These are phyloP conservation scores for Melitaea athalia DNA, from an alignment of 2,888 invertebrate genomes.

Conservation along the genomic window DNA sequence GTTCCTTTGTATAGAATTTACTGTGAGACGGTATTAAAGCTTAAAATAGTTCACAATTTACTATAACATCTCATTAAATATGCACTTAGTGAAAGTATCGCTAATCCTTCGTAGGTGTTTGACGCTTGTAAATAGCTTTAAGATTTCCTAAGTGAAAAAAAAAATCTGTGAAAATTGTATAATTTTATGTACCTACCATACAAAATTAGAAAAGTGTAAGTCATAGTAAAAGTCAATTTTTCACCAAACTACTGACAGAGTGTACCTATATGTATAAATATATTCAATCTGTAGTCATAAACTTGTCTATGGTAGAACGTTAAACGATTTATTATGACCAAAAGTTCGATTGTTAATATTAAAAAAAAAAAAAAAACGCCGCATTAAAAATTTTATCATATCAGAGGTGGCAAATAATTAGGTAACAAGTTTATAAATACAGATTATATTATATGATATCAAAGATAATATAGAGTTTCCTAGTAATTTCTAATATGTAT, in stretches of 20 bases:
- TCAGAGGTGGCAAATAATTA: slow-evolving; percentile 12
- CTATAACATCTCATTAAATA: slow-evolving; percentile 14
- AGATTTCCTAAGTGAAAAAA: slow-evolving; percentile 18
- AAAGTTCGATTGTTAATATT: slow-evolving; percentile 17
- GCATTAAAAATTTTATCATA: slow-evolving; percentile 14
- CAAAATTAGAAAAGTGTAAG: slow-evolving; percentile 37
- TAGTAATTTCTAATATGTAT: slow-evolving; percentile 48
- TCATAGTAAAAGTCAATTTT: slow-evolving; percentile 47
- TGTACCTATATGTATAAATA: slow-evolving; percentile 28
- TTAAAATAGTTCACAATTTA: slow-evolving; percentile 23
- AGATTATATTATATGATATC: slow-evolving; percentile 36
- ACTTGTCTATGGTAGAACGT: slow-evolving; percentile 37
- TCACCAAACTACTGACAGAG: slow-evolving; percentile 46
- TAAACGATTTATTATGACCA: slow-evolving; percentile 12
- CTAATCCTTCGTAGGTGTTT: slow-evolving; percentile 34
- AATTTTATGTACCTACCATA: slow-evolving; percentile 29
- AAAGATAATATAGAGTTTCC: slow-evolving; percentile 36
- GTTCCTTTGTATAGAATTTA: slow-evolving; percentile 39
- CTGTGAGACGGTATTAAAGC: slow-evolving; percentile 28
- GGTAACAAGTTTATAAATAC: slow-evolving; percentile 42
- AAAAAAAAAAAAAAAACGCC: slow-evolving; percentile 4
- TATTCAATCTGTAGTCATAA: slow-evolving; percentile 42
- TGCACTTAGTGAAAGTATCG: slow-evolving; percentile 30
- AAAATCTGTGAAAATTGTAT: slow-evolving; percentile 21
- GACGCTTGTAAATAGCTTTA: slow-evolving; percentile 51